A percentile compares a stretch with the other conserved stretches of the same genome.
Evolutionary conservation across 2,888 invertebrate genomes (phyloP).

Genomic region (Phengaris arion): DNA sequence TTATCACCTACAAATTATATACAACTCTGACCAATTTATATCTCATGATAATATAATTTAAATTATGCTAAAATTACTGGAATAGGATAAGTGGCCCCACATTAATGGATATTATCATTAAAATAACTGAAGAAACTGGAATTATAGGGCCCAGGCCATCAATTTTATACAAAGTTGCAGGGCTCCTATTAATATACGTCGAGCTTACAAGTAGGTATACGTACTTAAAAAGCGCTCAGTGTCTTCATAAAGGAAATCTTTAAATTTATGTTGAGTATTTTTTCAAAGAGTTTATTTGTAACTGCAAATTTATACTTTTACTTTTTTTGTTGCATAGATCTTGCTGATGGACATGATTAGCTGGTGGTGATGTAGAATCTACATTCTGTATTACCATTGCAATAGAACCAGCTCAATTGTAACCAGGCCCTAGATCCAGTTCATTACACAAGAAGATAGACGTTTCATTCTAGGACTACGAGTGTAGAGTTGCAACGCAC

Average conservation of each 20-base stretch:
- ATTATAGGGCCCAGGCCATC: constrained; percentile 2
- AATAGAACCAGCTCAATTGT: no score
- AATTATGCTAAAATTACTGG: constrained; percentile 19
- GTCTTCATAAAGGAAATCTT: background rate
- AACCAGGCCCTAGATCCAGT: no score
- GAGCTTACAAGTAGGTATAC: constrained; percentile 11
- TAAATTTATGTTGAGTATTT: background rate
- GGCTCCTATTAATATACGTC: constrained; percentile 22
- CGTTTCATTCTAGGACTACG: no score
- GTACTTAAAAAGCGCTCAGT: constrained; percentile 19
- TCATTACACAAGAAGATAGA: no score
- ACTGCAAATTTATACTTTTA: background rate
- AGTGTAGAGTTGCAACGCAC: no score
- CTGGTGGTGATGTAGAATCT: no score
- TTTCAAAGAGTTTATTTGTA: background rate
- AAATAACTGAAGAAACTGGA: constrained; percentile 18
- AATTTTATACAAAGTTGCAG: constrained; percentile 21
- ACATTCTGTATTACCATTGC: no score
- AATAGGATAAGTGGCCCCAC: constrained; percentile 4
- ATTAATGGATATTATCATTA: constrained; percentile 25
- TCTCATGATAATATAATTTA: constrained; percentile 17
- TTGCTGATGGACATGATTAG: no score
- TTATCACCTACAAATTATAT: constrained; percentile 10
- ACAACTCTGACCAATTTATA: background rate
- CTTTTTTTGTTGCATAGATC: no score